These are phyloP conservation scores for Hylaea fasciaria DNA, from an alignment of 2,888 invertebrate genomes.

Conservation along the genomic window DNA sequence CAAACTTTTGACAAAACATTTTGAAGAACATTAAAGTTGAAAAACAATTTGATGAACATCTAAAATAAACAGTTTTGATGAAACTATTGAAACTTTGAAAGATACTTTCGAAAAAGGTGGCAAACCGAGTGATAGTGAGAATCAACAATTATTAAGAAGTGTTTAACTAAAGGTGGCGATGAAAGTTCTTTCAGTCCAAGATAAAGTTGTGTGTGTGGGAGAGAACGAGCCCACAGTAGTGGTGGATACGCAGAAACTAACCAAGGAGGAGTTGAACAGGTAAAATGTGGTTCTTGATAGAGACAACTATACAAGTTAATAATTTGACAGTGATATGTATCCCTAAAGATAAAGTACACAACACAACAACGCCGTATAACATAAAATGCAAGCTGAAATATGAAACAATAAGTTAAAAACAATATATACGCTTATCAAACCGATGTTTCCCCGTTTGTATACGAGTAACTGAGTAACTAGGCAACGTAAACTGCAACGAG, in stretches of 20 bases:
- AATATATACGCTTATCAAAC: no score
- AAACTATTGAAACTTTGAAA: slow-evolving; percentile 10
- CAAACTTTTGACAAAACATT: slow-evolving; percentile 22
- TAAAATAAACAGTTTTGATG: neutral
- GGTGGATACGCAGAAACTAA: slow-evolving; percentile 59
- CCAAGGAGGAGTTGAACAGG: slow-evolving; percentile 79
- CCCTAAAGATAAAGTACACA: no score
- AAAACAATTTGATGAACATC: neutral
- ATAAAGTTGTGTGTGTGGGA: slow-evolving; percentile 71
- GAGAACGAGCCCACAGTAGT: slow-evolving; percentile 72
- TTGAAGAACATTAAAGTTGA: neutral
- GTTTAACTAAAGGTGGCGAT: slow-evolving; percentile 51
- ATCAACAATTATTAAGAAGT: slow-evolving; percentile 18
- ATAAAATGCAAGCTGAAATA: no score
- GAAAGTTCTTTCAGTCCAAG: slow-evolving; percentile 75
- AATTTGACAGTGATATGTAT: no score
- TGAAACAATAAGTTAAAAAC: no score
- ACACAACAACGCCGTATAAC: no score
- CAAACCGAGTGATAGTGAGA: slow-evolving; percentile 16
- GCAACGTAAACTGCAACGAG: no score
- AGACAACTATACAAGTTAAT: neutral
- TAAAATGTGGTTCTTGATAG: slow-evolving; percentile 36
- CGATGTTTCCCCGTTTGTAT: no score
- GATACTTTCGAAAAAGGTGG: slow-evolving; percentile 12
- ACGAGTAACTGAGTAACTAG: no score